Percentiles rank a stretch among this genome's conserved stretches.
These are phyloP conservation scores for Agrilus planipennis DNA, from an alignment of 1,140 invertebrate species.

Conservation along the genomic window DNA sequence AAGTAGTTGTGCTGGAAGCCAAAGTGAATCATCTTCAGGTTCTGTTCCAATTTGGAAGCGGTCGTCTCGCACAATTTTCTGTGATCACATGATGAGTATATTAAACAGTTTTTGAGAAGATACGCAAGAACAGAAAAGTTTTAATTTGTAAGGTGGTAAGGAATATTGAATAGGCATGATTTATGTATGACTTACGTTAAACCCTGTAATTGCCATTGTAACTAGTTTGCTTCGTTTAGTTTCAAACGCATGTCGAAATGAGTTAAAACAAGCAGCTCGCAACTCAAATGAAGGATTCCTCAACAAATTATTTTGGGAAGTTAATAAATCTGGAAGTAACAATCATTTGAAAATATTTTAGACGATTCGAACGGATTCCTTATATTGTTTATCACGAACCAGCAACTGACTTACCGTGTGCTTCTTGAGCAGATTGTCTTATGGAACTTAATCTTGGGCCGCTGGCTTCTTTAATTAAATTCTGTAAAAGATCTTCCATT, in stretches of 20 bases:
- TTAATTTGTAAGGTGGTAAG: too few species aligned
- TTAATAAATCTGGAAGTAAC: conserved; percentile 58
- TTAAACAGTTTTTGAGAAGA: too few species aligned
- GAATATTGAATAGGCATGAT: not conserved
- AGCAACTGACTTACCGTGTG: conserved; percentile 48
- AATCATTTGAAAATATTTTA: conserved; percentile 1
- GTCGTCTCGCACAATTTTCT: conserved; percentile 84
- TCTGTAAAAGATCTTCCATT: conserved; percentile 74
- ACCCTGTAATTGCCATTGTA: conserved; percentile 65
- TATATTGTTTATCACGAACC: not conserved
- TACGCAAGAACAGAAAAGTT: conserved; percentile 12
- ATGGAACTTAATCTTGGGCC: conserved; percentile 58
- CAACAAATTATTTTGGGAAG: conserved; percentile 58
- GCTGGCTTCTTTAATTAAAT: conserved; percentile 64
- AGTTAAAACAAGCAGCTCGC: conserved; percentile 66
- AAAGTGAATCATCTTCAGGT: conserved; percentile 80
- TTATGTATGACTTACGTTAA: conserved; percentile 53
- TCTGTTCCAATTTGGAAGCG: conserved; percentile 84
- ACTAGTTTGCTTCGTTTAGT: conserved; percentile 75
- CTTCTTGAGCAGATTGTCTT: conserved; percentile 66
- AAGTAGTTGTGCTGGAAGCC: conserved; percentile 80
- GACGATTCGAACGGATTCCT: not conserved
- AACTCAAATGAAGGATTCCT: conserved; percentile 73
- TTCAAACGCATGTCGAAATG: conserved; percentile 76
- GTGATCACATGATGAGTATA: too few species aligned